A percentile compares a stretch with the other conserved stretches of the same genome.
Conservation (phyloP, 2,797 vertebrate species). For the Sebastes variabilis region DNA sequence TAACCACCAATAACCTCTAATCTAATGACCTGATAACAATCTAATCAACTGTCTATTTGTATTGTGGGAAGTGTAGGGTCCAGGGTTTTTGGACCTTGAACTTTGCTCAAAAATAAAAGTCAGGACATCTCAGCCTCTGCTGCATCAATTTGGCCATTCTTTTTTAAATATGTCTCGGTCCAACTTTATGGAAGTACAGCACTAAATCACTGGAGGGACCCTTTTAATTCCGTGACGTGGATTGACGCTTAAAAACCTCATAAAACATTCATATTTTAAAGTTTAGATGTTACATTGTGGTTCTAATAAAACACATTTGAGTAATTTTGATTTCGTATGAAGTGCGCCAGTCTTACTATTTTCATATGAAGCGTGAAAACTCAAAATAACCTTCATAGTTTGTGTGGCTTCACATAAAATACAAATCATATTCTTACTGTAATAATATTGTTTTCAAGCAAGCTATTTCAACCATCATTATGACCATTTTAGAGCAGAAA, state of each 20-base stretch:
- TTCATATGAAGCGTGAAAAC: constrained; percentile 9
- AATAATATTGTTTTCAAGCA: constrained; percentile 28
- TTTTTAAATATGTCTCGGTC: neutral
- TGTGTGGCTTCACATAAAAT: constrained; percentile 14
- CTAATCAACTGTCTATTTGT: neutral
- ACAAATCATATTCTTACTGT: constrained; percentile 11
- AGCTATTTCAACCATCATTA: constrained; percentile 7
- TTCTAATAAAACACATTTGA: constrained; percentile 5
- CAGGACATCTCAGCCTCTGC: neutral
- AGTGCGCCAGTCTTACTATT: neutral
- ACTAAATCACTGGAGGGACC: neutral
- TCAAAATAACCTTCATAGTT: neutral
- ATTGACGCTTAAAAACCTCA: constrained; percentile 2
- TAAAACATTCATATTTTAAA: constrained; percentile 5
- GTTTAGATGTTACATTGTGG: constrained; percentile 12
- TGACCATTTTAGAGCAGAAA: constrained; percentile 10
- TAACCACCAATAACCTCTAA: too few species aligned
- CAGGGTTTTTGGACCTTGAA: neutral
- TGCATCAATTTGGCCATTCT: neutral
- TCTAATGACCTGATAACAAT: too few species aligned
- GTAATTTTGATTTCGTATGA: constrained; percentile 9
- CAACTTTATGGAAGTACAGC: neutral
- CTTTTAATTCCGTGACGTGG: constrained; percentile 2
- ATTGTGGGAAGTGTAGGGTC: neutral
- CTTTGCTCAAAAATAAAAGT: neutral